phyloP scores from a whole-genome alignment of 1,140 invertebrate species.

The Paralvinella palmiformis region DNA sequence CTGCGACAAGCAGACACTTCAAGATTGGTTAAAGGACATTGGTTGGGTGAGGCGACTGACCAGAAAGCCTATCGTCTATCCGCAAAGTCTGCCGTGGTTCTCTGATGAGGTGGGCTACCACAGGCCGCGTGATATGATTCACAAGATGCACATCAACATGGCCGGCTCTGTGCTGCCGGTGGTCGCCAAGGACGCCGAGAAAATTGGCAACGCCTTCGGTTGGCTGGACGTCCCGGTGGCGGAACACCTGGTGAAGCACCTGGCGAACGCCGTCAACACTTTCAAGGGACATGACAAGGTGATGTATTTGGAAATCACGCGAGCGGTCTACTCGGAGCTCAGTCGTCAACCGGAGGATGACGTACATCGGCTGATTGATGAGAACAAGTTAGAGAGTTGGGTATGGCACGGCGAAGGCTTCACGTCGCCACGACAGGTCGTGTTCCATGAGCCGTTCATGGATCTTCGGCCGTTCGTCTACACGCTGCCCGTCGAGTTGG shows the following conservation, averaged over 20 bases:
- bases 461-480: slow-evolving; percentile 16
- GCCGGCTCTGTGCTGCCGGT: slow-evolving; percentile 17
- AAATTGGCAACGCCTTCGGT: slow-evolving; percentile 5
- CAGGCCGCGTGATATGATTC: slow-evolving; percentile 11
- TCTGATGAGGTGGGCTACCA: background rate
- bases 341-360: background rate
- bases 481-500: slow-evolving; percentile 13
- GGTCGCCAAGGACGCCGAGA: slow-evolving; percentile 6
- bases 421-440: background rate
- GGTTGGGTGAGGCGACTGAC: slow-evolving; percentile 8
- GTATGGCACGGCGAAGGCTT: slow-evolving; percentile 20
- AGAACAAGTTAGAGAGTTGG: background rate
- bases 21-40: slow-evolving; percentile 3
- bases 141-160: background rate
- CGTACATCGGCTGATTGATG: background rate
- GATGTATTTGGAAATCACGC: slow-evolving; percentile 7
- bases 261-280: slow-evolving; percentile 7
- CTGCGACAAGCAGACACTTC: slow-evolving; percentile 8
- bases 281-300: slow-evolving; percentile 7
- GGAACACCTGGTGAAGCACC: slow-evolving; percentile 7
- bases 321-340: slow-evolving; percentile 11
- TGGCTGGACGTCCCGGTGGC: background rate
- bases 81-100: slow-evolving; percentile 12
- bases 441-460: slow-evolving; percentile 20
- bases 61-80: slow-evolving; percentile 12